Evolutionary conservation across 2,888 invertebrate genomes (phyloP).

Genomic region (Atrina japonica): DNA sequence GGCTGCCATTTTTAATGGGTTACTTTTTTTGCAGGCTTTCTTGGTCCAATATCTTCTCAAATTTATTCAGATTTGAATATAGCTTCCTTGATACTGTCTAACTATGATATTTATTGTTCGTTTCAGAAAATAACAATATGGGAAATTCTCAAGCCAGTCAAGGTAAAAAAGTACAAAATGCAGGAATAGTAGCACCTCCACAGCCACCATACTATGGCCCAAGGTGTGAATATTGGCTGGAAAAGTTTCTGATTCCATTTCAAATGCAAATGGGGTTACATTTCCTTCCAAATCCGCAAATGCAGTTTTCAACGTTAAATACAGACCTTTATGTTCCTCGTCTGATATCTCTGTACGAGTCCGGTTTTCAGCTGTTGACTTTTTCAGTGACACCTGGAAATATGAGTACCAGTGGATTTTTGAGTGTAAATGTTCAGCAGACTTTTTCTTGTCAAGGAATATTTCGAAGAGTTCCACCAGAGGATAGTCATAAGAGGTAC

Average conservation of each 20-base stretch:
- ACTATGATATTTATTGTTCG: no score
- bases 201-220: conserved; percentile 63
- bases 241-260: conserved; percentile 54
- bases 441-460: conserved; percentile 61
- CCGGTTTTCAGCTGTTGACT: conserved; percentile 53
- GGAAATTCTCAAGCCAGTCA: no score
- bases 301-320: conserved; percentile 25
- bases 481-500: conserved; percentile 59
- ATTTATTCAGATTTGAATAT: no score
- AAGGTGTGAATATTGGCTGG: conserved; percentile 56
- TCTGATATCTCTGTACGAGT: conserved; percentile 49
- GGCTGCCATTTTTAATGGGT: no score
- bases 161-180: neutral
- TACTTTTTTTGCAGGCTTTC: no score
- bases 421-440: conserved; percentile 46
- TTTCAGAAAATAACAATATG: no score
- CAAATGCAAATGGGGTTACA: conserved; percentile 42
- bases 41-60: no score
- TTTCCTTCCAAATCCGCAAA: conserved; percentile 32
- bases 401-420: conserved; percentile 41
- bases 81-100: no score
- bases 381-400: conserved; percentile 57
- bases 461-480: conserved; percentile 59
- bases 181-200: conserved; percentile 28
- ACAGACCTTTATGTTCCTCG: conserved; percentile 35